Percentiles rank a stretch among this genome's conserved stretches.
Conservation (phyloP, 2,888 invertebrate species). For the Eupithecia inturbata region DNA sequence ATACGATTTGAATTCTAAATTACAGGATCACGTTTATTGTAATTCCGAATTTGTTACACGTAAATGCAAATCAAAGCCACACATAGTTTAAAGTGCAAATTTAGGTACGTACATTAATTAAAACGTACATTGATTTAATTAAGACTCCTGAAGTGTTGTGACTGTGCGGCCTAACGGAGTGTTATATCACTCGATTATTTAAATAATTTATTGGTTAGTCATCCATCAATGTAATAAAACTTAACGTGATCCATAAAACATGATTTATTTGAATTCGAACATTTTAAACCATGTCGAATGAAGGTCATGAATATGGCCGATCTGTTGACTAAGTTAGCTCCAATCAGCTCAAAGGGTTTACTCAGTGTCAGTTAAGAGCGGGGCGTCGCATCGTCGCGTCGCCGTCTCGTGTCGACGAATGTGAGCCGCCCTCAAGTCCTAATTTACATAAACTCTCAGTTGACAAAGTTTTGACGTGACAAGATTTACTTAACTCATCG, state of each 20-base stretch:
- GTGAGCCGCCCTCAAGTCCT: conserved; percentile 26
- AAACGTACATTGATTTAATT: conserved; percentile 61
- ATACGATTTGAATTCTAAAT: conserved; percentile 36
- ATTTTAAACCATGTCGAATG: neutral
- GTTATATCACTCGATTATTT: conserved; percentile 13
- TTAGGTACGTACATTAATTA: conserved; percentile 54
- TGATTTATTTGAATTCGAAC: neutral
- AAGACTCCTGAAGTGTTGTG: conserved; percentile 46
- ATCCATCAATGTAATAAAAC: neutral
- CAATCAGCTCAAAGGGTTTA: conserved; percentile 12
- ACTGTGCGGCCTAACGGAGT: conserved; percentile 27
- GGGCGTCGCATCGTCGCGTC: no score
- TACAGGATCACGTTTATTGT: conserved; percentile 33
- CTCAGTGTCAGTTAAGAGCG: conserved; percentile 12
- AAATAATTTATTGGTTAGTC: neutral
- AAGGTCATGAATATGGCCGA: conserved; percentile 11
- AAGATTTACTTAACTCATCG: conserved; percentile 41
- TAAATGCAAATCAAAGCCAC: conserved; percentile 47
- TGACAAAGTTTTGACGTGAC: conserved; percentile 46
- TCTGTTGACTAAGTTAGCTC: conserved; percentile 7
- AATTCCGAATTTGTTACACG: conserved; percentile 42
- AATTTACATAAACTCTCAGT: conserved; percentile 38
- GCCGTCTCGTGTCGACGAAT: conserved; percentile 27
- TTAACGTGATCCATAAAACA: neutral
- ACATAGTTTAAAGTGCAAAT: conserved; percentile 55